These are phyloP conservation scores for Aulostomus chinensis DNA, from an alignment of 2,797 vertebrate genomes.

Conservation along the genomic window DNA sequence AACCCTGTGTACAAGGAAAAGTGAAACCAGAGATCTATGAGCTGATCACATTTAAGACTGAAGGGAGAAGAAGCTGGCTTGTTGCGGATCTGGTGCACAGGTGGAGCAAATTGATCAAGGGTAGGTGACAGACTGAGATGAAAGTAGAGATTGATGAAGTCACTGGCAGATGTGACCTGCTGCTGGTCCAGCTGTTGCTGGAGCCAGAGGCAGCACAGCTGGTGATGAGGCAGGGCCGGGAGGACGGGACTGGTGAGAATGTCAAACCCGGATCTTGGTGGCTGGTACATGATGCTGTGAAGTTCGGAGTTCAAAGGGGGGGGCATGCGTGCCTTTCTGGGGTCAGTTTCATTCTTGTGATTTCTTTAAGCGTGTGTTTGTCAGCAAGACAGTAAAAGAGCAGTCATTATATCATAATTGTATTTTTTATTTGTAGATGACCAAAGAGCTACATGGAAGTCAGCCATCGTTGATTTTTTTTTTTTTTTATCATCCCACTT, in stretches of 20 bases:
- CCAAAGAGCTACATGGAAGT: too few relatives aligned
- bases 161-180: conserved; percentile 50
- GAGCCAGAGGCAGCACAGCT: conserved; percentile 31
- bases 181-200: conserved; percentile 49
- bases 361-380: background rate
- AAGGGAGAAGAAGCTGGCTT: background rate
- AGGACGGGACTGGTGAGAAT: conserved; percentile 21
- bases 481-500: too few relatives aligned
- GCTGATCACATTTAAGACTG: too few relatives aligned
- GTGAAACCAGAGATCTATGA: too few relatives aligned
- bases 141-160: conserved; percentile 49
- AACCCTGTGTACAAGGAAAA: too few relatives aligned
- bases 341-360: background rate
- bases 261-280: conserved; percentile 18
- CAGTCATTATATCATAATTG: too few relatives aligned
- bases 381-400: background rate
- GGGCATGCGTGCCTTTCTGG: background rate
- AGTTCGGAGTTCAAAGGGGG: conserved; percentile 17
- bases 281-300: conserved; percentile 23
- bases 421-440: too few relatives aligned
- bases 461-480: too few relatives aligned
- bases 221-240: conserved; percentile 3
- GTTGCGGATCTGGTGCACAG: conserved; percentile 39
- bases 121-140: conserved; percentile 41
- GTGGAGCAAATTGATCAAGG: conserved; percentile 33